Evolutionary conservation across 2,888 invertebrate genomes (phyloP), one percentile per base, ranked within the genome.

Genomic region (Ormyrus rosae): DNA sequence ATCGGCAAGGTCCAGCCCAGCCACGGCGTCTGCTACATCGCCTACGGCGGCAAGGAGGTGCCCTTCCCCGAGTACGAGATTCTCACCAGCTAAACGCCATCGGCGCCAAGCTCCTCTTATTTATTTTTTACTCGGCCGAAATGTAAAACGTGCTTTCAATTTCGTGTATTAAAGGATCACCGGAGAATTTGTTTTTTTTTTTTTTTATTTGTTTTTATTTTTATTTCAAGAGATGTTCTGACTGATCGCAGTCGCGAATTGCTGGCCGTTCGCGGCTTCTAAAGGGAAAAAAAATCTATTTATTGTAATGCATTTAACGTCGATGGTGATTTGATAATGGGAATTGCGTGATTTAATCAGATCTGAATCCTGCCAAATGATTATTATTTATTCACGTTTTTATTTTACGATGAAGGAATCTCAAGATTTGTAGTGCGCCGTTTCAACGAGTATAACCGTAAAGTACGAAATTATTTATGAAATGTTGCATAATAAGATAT

Each of bases 1-100:
- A 93, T 95, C 48, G 96, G 97, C 87, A 97, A 97, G 91, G 95
- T 97, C 2, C 97, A 97, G 86, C 94, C 95, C 56, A 96, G 96
- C 8, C 96, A 96, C 87, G 95, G 93, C 48, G 94, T 94, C 74
- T 94, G 95, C 89, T 97, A 97, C 93, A 96, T 97, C 91, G 94
- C 97, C 11, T 97, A 94, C 88, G 96, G 92, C 0, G 96, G 97
- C 63, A 93, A 94, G 86, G 97, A 97, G 89, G 90, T 96, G 78
- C 94, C 94, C 69, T 96, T 94, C 92, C 93, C 93, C n/a, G 95
- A 96, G 71, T 97, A 95, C 88, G 97, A 97, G 92, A 92, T 97
- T 85, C 94, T 96, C 80, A 78, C 75, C 65, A 68, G 64, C 45
- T 82, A 79, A 19, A 69, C 48, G 8, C 65, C 0, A 34, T 34